Conservation (phyloP, 2,797 vertebrate species). For the Coendou prehensilis region DNA sequence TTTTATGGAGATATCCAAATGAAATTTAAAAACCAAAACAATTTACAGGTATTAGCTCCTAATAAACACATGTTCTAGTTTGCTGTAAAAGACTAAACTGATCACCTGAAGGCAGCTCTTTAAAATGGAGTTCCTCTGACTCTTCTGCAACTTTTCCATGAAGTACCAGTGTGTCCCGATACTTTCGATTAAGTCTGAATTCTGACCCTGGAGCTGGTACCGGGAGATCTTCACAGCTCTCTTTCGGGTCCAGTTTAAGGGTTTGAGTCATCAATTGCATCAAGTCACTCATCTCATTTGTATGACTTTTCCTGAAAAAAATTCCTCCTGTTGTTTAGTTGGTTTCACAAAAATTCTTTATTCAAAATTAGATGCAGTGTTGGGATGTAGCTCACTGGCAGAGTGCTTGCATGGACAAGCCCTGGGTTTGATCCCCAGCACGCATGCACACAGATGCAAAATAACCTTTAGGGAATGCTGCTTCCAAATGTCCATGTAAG, state of each 20-base stretch:
- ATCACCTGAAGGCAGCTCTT: slow-evolving; percentile 92
- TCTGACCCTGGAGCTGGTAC: slow-evolving; percentile 88
- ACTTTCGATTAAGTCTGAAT: slow-evolving; percentile 94
- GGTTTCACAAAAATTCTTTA: slow-evolving; percentile 53
- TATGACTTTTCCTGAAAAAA: slow-evolving; percentile 90
- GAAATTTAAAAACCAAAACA: slow-evolving; percentile 38
- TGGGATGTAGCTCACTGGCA: neutral
- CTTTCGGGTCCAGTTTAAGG: slow-evolving; percentile 93
- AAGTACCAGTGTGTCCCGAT: slow-evolving; percentile 96
- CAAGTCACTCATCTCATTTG: slow-evolving; percentile 95
- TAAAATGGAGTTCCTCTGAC: slow-evolving; percentile 89
- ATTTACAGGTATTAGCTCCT: neutral
- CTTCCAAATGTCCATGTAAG: slow-evolving; percentile 24
- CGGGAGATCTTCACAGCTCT: slow-evolving; percentile 84
- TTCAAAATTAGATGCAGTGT: neutral
- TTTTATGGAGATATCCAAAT: slow-evolving; percentile 45
- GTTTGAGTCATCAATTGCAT: slow-evolving; percentile 97
- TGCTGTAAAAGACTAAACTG: slow-evolving; percentile 58
- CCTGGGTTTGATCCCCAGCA: neutral
- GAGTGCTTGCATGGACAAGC: neutral
- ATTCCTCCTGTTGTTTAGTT: slow-evolving; percentile 39
- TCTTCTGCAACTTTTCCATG: slow-evolving; percentile 94
- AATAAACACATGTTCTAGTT: slow-evolving; percentile 36
- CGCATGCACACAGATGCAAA: neutral
- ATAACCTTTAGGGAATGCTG: neutral